Base-by-base conservation (phyloP, 2,113 vertebrate species). In the Chitala chitala region DNA sequence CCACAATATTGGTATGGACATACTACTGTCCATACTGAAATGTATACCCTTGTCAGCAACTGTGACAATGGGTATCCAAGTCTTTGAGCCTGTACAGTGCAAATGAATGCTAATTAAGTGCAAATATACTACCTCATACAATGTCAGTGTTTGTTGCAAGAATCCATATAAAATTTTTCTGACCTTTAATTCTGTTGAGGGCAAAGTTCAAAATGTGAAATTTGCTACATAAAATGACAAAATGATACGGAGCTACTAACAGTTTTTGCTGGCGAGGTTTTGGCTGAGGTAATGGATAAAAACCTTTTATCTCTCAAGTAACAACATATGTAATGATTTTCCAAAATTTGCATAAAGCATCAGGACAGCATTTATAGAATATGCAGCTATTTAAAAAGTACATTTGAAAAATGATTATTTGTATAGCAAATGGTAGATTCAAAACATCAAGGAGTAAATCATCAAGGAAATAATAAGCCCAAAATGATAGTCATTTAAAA, bases 251-350 rank as follows among this genome's bases (percentile, higher is more conserved):
- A 6, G 44, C 5, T 20, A 20, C 2, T 29, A 2, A 20, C 58
- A 61, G 17, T 29, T 9, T 59, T 59, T 31, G 29, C 12, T 46
- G 33, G 31, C 38, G 29, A 61, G 58, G n/a, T 20, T 36, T 61
- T 13, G n/a, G 31, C 55, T 12, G 55, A 58, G 31, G 31, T 58
- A 58, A 58, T 58, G 4, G 61, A 1, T 20, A 3, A 46, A 66
- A 66, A 26, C 42, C 64, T 36, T 33, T 69, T 69, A 15, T 51
- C 20, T 26, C 46, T 20, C 68, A 36, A 8, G 8, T 51, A 26
- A 51, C 40, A 51, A 36, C 44, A 51, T 33, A 69, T 69, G 68
- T 53, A 15, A 17, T 50, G 24, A 50, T 42, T 69, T 69, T 33
- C 48, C 26, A 17, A 69, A 50, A 50, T 51, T 20, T 51, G 24